Conservation (phyloP, 23 tunicate genomes). For the Trididemnum clinides region DNA sequence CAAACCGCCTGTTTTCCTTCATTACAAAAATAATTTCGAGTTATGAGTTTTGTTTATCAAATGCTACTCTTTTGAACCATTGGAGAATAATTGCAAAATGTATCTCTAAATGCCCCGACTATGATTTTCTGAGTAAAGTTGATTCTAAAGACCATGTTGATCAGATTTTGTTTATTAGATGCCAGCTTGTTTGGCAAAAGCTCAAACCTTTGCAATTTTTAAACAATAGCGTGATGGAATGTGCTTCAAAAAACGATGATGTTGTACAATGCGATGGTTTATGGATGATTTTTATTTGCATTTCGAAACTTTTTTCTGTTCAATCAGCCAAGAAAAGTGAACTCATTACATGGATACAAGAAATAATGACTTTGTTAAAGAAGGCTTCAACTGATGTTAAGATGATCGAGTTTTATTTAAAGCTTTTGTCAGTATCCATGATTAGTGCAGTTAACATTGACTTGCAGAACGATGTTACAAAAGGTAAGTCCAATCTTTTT, state of each 20-base stretch:
- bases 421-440: too few species aligned
- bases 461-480: too few species aligned
- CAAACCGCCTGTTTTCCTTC: neutral
- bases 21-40: neutral
- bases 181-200: neutral
- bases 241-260: neutral
- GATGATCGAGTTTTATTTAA: too few species aligned
- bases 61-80: neutral
- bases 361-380: neutral
- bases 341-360: neutral
- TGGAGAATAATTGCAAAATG: conserved; percentile 41
- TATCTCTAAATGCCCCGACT: neutral
- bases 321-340: neutral
- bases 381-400: neutral
- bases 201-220: neutral
- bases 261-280: neutral
- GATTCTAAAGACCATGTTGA: neutral
- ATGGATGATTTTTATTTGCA: neutral
- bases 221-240: neutral
- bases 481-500: too few species aligned
- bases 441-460: too few species aligned
- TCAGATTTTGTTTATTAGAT: conserved; percentile 21
- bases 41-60: neutral
- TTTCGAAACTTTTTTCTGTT: neutral
- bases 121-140: neutral